Conservation (phyloP, 2,888 invertebrate genomes). For the Nephrotoma guestfalica region DNA sequence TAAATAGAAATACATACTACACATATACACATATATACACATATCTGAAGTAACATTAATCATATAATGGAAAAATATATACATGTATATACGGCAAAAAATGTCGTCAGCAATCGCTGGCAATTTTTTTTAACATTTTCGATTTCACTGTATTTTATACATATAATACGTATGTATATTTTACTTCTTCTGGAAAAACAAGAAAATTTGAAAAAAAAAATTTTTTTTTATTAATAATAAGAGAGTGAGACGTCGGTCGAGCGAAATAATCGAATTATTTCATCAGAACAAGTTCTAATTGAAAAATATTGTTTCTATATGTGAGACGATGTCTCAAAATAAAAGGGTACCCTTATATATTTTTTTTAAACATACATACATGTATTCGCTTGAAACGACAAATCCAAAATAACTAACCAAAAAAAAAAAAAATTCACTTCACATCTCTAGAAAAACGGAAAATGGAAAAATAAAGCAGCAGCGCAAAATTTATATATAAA, state of each 20-base stretch:
- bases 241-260: conserved; percentile 19
- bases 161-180: background rate
- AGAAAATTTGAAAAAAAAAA: background rate
- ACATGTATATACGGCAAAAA: conserved; percentile 3
- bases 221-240: background rate
- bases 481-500: background rate
- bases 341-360: background rate
- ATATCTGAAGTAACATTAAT: background rate
- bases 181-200: background rate
- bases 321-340: conserved; percentile 5
- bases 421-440: background rate
- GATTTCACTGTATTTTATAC: background rate
- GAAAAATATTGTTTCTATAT: conserved; percentile 33
- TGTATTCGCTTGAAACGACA: background rate
- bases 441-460: background rate
- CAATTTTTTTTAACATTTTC: conserved; percentile 2
- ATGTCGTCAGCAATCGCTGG: conserved; percentile 10
- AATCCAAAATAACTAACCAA: background rate
- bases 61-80: background rate
- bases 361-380: background rate
- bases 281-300: conserved; percentile 35
- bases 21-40: background rate
- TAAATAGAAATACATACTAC: background rate
- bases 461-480: background rate
- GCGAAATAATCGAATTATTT: conserved; percentile 36